Evolutionary conservation across 53 echinoderm and acorn worm genomes (phyloP), one percentile per base, ranked within the genome.

Genomic region (Holothuria scabra): DNA sequence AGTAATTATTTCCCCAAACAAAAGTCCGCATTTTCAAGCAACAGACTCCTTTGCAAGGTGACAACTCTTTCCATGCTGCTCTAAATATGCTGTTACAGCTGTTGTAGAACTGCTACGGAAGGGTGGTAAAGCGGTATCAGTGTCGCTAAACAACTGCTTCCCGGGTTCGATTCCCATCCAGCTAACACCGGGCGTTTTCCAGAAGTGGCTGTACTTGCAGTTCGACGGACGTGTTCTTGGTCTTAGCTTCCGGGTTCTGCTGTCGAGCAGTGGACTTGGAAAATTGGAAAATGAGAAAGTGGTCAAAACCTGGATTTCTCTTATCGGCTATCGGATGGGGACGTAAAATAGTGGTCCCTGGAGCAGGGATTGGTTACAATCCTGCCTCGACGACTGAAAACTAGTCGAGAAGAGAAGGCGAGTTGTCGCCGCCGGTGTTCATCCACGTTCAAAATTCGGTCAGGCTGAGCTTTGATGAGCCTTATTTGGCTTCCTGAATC

Each of bases 391-490:
- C 29, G 28, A 28, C 66, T 66, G 8, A 66, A 28, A 8, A 66
- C 66, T 66, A 66, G 66, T 66, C 66, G 66, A 66, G 13, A 66
- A 66, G 66, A 66, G 66, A 66, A 66, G 66, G 66, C 28, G 26
- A 66, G 66, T 66, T 66, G 28, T 66, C 66, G 66, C 19, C 66
- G 66, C 19, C 66, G 66, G 28, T 66, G 66, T 28, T 66, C 61
- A 3, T 60, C 61, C 61, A 60, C 61, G 25, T 12, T 60, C 61
- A 60, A 60, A 60, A 60, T 60, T 60, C 61, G 11, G 5, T 8
- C 61, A 60, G 61, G 21, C 3, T 60, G n/a, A n/a, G 3, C 60
- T 9, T 22, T 60, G 60, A 60, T 60, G 35, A 35, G 35, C 35
- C 35, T 35, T 35, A 35, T 4, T 35, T 35, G 35, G 35, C 35